Percentiles rank a stretch among this genome's conserved stretches.
phyloP scores from a whole-genome alignment of 2,797 vertebrate species.

The Scomberomorus guttatus region DNA sequence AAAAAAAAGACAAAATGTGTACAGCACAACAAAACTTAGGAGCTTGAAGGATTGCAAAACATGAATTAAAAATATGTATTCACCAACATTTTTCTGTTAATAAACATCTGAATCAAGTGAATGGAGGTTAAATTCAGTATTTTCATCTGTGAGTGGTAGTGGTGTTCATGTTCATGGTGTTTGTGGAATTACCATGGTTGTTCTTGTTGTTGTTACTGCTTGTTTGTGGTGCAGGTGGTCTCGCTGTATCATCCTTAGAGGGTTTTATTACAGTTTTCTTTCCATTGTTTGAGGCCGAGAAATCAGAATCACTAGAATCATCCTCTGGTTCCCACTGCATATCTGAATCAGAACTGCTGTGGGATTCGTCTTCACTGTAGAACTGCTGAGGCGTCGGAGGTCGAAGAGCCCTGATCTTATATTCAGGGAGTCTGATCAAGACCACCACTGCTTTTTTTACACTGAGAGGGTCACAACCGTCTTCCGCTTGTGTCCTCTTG shows the following conservation, averaged over 20 bases:
- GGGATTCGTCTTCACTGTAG: constrained; percentile 72
- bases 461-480: constrained; percentile 6
- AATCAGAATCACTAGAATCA: constrained; percentile 65
- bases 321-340: constrained; percentile 58
- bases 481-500: constrained; percentile 19
- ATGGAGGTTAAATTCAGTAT: background rate
- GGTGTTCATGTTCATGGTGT: background rate
- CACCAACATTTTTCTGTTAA: background rate
- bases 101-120: background rate
- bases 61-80: background rate
- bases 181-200: constrained; percentile 46
- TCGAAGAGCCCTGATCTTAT: constrained; percentile 61
- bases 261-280: constrained; percentile 37
- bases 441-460: constrained; percentile 67
- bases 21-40: background rate
- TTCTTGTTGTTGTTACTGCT: constrained; percentile 8
- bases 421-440: constrained; percentile 66
- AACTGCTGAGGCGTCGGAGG: constrained; percentile 67
- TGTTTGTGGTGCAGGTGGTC: background rate
- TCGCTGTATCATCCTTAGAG: background rate
- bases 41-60: background rate
- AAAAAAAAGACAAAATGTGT: background rate
- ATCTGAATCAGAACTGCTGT: constrained; percentile 66
- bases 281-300: constrained; percentile 18
- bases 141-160: background rate